A percentile compares a stretch with the other conserved stretches of the same genome.
These are phyloP conservation scores for Drosophila sordidapex DNA, from an alignment of 2,888 invertebrate species.

Conservation along the genomic window DNA sequence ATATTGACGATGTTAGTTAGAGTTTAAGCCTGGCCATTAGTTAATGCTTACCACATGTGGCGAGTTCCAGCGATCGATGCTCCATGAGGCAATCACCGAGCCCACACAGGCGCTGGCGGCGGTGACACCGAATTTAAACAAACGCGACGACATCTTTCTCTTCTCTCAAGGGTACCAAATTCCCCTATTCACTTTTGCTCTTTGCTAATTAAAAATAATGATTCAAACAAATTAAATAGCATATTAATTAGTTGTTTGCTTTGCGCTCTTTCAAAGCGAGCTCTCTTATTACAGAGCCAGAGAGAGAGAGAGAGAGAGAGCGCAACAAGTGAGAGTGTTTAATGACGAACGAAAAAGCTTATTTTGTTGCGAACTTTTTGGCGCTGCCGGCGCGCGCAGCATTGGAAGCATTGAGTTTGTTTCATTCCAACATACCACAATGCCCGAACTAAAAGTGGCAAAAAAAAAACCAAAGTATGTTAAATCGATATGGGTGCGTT, in stretches of 20 bases:
- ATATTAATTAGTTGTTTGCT: conserved; percentile 1
- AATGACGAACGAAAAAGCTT: conserved; percentile 34
- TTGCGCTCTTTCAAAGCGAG: conserved; percentile 9
- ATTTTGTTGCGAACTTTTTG: conserved; percentile 52
- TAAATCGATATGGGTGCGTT: conserved; percentile 54
- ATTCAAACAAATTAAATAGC: conserved; percentile 17
- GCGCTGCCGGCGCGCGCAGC: conserved; percentile 38
- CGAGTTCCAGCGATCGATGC: conserved; percentile 80
- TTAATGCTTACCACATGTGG: conserved; percentile 67
- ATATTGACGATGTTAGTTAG: not conserved
- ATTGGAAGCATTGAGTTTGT: conserved; percentile 43
- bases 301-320: not conserved
- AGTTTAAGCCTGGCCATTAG: not conserved
- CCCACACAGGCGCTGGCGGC: conserved; percentile 84
- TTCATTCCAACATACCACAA: conserved; percentile 53
- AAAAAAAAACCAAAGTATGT: conserved; percentile 22
- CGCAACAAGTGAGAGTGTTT: conserved; percentile 4
- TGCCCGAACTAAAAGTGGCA: not conserved
- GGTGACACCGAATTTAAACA: conserved; percentile 84
- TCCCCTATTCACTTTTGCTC: conserved; percentile 14
- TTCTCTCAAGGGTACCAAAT: conserved; percentile 19
- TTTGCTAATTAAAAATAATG: conserved; percentile 26
- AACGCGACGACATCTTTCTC: conserved; percentile 82
- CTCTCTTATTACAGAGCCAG: conserved; percentile 5
- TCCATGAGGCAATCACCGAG: conserved; percentile 82